Conservation (phyloP, 2,797 vertebrate species). For the Cygnus olor region DNA sequence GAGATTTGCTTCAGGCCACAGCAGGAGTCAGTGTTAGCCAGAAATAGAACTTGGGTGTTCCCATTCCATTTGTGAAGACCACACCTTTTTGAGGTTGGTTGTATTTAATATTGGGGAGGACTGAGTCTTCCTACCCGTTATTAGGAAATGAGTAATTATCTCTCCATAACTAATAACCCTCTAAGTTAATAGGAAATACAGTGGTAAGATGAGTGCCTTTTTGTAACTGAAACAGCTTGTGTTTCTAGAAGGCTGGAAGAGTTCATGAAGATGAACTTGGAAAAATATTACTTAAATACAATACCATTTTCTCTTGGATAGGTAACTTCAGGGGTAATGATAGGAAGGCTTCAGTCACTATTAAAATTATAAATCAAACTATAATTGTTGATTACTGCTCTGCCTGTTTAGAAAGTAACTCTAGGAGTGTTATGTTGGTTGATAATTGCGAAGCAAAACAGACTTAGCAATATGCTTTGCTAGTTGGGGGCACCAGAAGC, state of each 20-base stretch:
- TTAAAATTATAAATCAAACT: conserved; percentile 1
- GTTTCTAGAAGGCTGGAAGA: not conserved
- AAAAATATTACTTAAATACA: not conserved
- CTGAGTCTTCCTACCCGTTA: conserved; percentile 33
- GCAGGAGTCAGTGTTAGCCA: conserved; percentile 67
- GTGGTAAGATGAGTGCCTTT: not conserved
- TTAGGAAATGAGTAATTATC: conserved; percentile 46
- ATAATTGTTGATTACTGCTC: conserved; percentile 25
- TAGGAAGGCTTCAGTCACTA: not conserved
- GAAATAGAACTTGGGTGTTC: conserved; percentile 70
- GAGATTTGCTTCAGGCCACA: conserved; percentile 67
- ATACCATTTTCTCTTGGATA: not conserved
- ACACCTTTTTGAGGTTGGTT: conserved; percentile 64
- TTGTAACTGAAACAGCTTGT: not conserved
- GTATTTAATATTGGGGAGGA: conserved; percentile 44
- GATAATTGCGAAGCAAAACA: conserved; percentile 18
- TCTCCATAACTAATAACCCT: conserved; percentile 31
- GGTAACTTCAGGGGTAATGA: not conserved
- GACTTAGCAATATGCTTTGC: conserved; percentile 22
- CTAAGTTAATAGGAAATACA: conserved; percentile 32
- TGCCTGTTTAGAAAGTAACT: conserved; percentile 40
- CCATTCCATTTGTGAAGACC: conserved; percentile 55
- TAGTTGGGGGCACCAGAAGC: conserved; percentile 45
- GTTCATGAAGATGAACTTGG: not conserved
- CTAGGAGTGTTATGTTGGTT: conserved; percentile 42